Evolutionary conservation across 2,797 vertebrate species (phyloP).

Genomic region (Chloroceryle amazona): DNA sequence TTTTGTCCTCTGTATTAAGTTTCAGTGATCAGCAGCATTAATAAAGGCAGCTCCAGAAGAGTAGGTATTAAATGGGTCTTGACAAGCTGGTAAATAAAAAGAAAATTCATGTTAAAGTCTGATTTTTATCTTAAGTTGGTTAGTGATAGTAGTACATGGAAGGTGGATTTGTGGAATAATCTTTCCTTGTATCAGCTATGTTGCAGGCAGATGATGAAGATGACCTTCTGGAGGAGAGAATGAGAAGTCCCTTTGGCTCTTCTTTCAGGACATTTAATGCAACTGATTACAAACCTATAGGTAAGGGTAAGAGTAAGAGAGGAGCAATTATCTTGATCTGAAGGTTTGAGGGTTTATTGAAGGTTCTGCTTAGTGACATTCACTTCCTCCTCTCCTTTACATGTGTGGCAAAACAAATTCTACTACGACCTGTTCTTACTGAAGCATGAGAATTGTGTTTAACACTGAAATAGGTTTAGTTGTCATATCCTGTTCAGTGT

Average conservation of each 20-base stretch:
- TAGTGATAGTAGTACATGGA: neutral
- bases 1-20: neutral
- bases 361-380: neutral
- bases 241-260: constrained; percentile 98
- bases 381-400: neutral
- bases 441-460: neutral
- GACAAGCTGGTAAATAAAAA: neutral
- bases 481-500: neutral
- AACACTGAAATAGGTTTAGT: neutral
- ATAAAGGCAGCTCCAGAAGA: neutral
- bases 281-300: constrained; percentile 99
- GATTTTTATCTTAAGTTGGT: neutral
- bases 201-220: constrained; percentile 98
- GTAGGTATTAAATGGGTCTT: neutral
- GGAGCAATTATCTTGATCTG: neutral
- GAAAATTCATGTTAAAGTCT: neutral
- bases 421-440: neutral
- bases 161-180: constrained; percentile 2
- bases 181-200: constrained; percentile 87
- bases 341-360: neutral
- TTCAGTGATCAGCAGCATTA: neutral
- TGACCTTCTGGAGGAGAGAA: constrained; percentile 96
- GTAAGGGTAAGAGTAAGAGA: constrained; percentile 87
- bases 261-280: constrained; percentile 99
- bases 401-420: neutral